phyloP scores from a whole-genome alignment of 2,888 invertebrate genomes.

The Drosophila borealis region DNA sequence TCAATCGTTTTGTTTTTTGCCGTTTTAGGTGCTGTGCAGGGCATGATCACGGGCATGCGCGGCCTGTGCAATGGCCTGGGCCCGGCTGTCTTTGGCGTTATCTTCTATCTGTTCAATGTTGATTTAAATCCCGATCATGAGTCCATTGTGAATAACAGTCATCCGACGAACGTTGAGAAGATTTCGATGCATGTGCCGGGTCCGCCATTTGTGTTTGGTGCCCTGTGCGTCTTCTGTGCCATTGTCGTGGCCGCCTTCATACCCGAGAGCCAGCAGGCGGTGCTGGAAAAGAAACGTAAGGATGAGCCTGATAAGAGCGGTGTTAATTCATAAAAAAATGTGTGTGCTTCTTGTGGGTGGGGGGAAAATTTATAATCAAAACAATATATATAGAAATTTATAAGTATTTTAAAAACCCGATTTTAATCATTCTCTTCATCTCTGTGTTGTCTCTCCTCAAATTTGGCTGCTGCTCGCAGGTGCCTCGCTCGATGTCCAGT shows the following conservation, averaged over 20 bases:
- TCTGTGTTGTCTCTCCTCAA: neutral
- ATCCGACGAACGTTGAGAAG: conserved; percentile 82
- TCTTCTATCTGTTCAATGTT: conserved; percentile 99
- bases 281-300: conserved; percentile 88
- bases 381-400: conserved; percentile 17
- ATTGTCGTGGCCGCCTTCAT: conserved; percentile 96
- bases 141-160: conserved; percentile 34
- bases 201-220: conserved; percentile 99
- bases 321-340: conserved; percentile 8
- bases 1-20: neutral
- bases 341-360: neutral
- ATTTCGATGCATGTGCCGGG: conserved; percentile 94
- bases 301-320: conserved; percentile 26
- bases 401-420: conserved; percentile 24
- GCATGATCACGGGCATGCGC: conserved; percentile 99
- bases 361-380: neutral
- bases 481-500: conserved; percentile 91
- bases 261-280: conserved; percentile 88
- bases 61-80: conserved; percentile 99
- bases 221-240: conserved; percentile 97
- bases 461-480: conserved; percentile 83
- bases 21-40: conserved; percentile 91
- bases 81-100: conserved; percentile 98
- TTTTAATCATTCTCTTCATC: conserved; percentile 3
- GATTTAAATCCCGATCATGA: conserved; percentile 93